These are phyloP conservation scores for Luehdorfia chinensis DNA, from an alignment of 1,140 invertebrate genomes.

Conservation along the genomic window DNA sequence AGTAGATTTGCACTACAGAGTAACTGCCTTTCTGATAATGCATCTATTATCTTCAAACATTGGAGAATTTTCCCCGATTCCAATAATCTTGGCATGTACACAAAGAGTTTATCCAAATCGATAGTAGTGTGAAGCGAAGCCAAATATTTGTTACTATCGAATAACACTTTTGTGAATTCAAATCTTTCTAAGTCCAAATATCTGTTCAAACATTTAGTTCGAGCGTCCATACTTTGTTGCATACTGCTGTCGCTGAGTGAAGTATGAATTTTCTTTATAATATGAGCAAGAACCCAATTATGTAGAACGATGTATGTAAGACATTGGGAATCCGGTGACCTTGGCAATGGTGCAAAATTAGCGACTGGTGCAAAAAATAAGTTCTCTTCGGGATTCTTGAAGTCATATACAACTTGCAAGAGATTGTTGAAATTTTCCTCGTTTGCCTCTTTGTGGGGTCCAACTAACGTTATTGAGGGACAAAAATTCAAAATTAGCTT, in stretches of 20 bases:
- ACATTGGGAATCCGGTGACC: slow-evolving; percentile 57
- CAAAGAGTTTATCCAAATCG: slow-evolving; percentile 61
- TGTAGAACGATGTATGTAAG: slow-evolving; percentile 67
- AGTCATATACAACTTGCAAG: slow-evolving; percentile 61
- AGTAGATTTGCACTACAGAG: slow-evolving; percentile 55
- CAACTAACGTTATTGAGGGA: slow-evolving; percentile 56
- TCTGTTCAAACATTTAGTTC: slow-evolving; percentile 67
- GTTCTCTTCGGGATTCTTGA: slow-evolving; percentile 63
- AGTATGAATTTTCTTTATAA: slow-evolving; percentile 73
- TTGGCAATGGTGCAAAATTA: slow-evolving; percentile 54
- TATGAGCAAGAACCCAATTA: slow-evolving; percentile 73
- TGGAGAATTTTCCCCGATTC: slow-evolving; percentile 58
- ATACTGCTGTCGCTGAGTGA: slow-evolving; percentile 54
- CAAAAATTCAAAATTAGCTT: slow-evolving; percentile 74
- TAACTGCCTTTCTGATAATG: slow-evolving; percentile 60
- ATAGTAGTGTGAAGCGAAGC: slow-evolving; percentile 67
- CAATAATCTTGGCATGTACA: slow-evolving; percentile 54
- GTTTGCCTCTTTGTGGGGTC: slow-evolving; percentile 41
- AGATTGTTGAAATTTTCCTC: slow-evolving; percentile 65
- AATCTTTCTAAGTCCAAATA: slow-evolving; percentile 71
- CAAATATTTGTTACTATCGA: slow-evolving; percentile 63
- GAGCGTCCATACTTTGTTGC: slow-evolving; percentile 65
- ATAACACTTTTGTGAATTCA: slow-evolving; percentile 60
- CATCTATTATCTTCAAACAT: slow-evolving; percentile 65
- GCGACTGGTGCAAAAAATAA: slow-evolving; percentile 52